Evolutionary conservation across 2,888 invertebrate genomes (phyloP).

Genomic region (Dolichopus griseipennis): DNA sequence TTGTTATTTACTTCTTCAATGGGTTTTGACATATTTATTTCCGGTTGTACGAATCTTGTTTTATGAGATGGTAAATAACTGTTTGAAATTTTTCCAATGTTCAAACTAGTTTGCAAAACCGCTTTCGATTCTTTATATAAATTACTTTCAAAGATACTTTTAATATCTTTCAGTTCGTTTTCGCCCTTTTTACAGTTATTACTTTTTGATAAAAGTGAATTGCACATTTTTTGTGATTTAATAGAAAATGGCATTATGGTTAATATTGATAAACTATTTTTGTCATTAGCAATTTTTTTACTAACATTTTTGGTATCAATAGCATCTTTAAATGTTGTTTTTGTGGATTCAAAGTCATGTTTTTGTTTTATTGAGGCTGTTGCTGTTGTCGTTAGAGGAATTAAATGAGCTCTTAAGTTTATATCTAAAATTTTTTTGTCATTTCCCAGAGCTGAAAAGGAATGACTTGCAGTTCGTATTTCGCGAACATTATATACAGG

Average conservation of each 20-base stretch:
- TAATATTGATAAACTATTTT: background rate
- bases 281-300: background rate
- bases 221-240: background rate
- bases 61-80: too few species aligned
- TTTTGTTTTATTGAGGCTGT: background rate
- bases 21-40: constrained; percentile 14
- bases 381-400: constrained; percentile 17
- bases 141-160: too few species aligned
- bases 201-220: too few species aligned
- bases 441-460: constrained; percentile 42
- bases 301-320: background rate
- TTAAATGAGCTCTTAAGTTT: constrained; percentile 25
- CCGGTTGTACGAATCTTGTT: too few species aligned
- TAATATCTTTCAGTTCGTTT: too few species aligned
- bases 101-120: too few species aligned
- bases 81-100: too few species aligned
- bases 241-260: background rate
- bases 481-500: constrained; percentile 44
- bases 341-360: too few species aligned
- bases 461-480: constrained; percentile 40
- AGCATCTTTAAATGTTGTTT: background rate
- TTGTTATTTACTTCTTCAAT: constrained; percentile 40
- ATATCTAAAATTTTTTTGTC: constrained; percentile 43
- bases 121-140: too few species aligned
- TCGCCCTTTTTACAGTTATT: too few species aligned